phyloP scores from a whole-genome alignment of 2,113 vertebrate genomes.

The Sylvietta virens region DNA sequence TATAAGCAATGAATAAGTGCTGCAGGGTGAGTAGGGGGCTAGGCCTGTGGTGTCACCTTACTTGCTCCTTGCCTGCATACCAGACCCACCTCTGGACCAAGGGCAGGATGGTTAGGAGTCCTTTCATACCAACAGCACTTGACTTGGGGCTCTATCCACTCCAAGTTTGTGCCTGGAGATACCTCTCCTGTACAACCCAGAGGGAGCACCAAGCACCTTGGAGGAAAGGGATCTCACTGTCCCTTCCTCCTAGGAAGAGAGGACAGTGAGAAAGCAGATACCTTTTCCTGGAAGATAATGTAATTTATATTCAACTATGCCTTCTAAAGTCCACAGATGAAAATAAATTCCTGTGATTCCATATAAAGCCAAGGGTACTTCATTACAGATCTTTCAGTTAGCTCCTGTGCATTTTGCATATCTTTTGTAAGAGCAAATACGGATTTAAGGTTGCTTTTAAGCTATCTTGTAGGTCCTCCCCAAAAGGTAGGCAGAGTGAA shows the following conservation, averaged over 20 bases:
- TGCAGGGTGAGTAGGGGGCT: not conserved
- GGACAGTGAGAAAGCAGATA: not conserved
- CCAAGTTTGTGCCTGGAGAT: not conserved
- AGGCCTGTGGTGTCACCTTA: not conserved
- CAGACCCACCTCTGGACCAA: not conserved
- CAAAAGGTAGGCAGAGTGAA: fast-evolving
- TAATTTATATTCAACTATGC: not conserved
- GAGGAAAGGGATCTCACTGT: not conserved
- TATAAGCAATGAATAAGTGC: not conserved
- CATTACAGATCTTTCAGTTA: not conserved
- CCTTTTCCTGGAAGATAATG: not conserved
- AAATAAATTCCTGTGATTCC: not conserved
- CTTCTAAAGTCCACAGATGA: not conserved
- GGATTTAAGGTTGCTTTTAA: not conserved
- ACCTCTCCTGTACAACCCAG: not conserved
- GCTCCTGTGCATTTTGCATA: not conserved
- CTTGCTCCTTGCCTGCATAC: not conserved
- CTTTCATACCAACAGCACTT: not conserved
- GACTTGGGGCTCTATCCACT: not conserved
- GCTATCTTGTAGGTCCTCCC: not conserved
- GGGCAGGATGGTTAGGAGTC: not conserved
- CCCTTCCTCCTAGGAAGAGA: not conserved
- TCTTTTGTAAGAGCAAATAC: not conserved
- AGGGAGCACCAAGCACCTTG: not conserved
- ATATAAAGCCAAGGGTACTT: not conserved